phyloP scores from a whole-genome alignment of 2,797 vertebrate genomes.

The Paguma larvata region DNA sequence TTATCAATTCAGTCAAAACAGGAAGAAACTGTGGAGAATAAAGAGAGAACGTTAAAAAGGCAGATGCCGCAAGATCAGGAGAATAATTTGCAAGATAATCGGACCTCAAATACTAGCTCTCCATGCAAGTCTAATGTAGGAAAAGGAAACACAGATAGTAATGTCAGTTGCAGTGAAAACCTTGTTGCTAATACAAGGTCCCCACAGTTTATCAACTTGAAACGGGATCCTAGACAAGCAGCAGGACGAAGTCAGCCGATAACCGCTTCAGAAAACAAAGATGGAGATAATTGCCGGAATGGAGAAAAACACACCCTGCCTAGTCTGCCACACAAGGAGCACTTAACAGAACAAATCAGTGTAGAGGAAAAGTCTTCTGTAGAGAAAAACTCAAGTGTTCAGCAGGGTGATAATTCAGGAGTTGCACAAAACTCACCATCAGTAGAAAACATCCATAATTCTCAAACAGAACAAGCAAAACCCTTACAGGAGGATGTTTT shows the following conservation, averaged over 20 bases:
- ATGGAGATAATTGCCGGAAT: conserved; percentile 84
- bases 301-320: conserved; percentile 85
- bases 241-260: conserved; percentile 93
- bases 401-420: conserved; percentile 79
- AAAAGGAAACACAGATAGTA: conserved; percentile 84
- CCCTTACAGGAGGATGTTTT: conserved; percentile 85
- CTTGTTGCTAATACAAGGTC: conserved; percentile 84
- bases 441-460: conserved; percentile 86
- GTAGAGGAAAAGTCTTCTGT: conserved; percentile 84
- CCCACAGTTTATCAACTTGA: conserved; percentile 89
- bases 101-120: conserved; percentile 79
- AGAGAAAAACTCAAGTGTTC: conserved; percentile 78
- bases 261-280: conserved; percentile 85
- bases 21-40: conserved; percentile 88
- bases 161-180: conserved; percentile 79
- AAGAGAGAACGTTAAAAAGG: conserved; percentile 85
- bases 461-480: conserved; percentile 87
- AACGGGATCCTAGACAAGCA: conserved; percentile 91
- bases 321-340: conserved; percentile 71
- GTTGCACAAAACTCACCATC: conserved; percentile 79
- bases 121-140: conserved; percentile 81
- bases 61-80: conserved; percentile 86
- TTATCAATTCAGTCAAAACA: conserved; percentile 89
- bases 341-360: conserved; percentile 79
- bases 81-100: conserved; percentile 82